Conservation (phyloP, 2,113 vertebrate genomes). For the Chaetorhynchus papuensis region DNA sequence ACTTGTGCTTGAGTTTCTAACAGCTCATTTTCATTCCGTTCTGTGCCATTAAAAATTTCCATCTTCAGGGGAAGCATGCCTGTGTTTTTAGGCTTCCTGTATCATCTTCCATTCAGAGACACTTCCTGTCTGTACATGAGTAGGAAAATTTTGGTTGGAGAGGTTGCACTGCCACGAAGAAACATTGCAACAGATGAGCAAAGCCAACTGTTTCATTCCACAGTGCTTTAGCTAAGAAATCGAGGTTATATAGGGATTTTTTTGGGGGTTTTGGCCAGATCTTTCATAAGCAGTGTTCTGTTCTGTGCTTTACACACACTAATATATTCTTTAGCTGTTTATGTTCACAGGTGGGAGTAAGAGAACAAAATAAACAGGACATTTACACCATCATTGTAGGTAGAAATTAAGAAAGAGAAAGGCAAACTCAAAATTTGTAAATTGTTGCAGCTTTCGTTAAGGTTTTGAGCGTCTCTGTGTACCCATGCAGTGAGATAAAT, state of each 20-base stretch:
- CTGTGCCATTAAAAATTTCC: background rate
- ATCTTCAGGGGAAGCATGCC: background rate
- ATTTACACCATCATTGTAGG: background rate
- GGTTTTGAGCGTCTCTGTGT: background rate
- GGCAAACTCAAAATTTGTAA: background rate
- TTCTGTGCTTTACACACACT: background rate
- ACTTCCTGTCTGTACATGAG: background rate
- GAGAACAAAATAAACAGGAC: background rate
- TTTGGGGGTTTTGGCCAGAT: background rate
- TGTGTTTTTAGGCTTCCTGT: background rate
- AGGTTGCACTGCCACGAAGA: background rate
- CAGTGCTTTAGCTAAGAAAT: background rate
- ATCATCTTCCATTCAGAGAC: background rate
- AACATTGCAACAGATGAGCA: background rate
- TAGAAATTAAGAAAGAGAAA: background rate
- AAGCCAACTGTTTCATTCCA: background rate
- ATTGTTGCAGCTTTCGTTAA: background rate
- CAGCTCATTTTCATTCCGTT: constrained; percentile 9
- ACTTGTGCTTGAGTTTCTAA: constrained; percentile 27
- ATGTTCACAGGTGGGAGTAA: background rate
- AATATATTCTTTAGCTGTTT: background rate
- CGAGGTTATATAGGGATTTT: background rate
- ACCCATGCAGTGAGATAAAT: background rate
- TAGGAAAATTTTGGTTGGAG: background rate
- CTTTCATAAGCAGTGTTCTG: background rate